Conservation (phyloP, 2,113 vertebrate genomes). For the Marmota monax region DNA sequence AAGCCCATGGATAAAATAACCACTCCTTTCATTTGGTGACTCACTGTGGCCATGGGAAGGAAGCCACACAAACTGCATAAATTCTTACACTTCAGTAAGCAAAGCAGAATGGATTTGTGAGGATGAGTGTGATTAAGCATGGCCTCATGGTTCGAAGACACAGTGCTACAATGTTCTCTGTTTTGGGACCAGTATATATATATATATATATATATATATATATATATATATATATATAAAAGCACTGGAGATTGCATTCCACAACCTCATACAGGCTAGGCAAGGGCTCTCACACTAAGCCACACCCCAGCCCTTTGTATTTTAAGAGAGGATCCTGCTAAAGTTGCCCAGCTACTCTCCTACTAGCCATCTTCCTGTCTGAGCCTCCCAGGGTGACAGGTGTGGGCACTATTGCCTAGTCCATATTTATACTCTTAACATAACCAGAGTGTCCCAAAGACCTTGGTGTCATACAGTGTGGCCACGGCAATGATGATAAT, state of each 20-base stretch:
- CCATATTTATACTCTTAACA: slow-evolving; percentile 90
- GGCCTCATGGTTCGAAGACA: accelerated
- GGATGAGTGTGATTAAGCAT: too few species aligned
- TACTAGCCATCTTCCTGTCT: not conserved
- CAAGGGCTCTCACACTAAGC: not conserved
- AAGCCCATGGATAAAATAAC: accelerated
- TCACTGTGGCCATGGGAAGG: accelerated
- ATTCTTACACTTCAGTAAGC: too few species aligned
- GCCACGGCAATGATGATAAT: slow-evolving; percentile 95
- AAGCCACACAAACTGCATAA: not conserved
- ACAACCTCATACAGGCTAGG: not conserved
- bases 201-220: too few species aligned
- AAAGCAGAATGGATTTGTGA: too few species aligned
- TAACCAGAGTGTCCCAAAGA: slow-evolving; percentile 91
- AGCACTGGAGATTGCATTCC: not conserved
- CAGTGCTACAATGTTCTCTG: too few species aligned
- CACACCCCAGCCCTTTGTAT: not conserved
- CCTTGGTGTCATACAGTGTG: slow-evolving; percentile 91
- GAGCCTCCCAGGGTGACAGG: not conserved
- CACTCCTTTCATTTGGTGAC: accelerated
- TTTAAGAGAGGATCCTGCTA: accelerated
- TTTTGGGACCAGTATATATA: too few species aligned
- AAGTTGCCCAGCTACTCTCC: not conserved
- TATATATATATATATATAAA: too few species aligned
- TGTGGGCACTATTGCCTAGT: accelerated